A percentile compares a stretch with the other conserved stretches of the same genome.
Conservation (phyloP, 2,113 vertebrate species). For the Podilymbus podiceps region DNA sequence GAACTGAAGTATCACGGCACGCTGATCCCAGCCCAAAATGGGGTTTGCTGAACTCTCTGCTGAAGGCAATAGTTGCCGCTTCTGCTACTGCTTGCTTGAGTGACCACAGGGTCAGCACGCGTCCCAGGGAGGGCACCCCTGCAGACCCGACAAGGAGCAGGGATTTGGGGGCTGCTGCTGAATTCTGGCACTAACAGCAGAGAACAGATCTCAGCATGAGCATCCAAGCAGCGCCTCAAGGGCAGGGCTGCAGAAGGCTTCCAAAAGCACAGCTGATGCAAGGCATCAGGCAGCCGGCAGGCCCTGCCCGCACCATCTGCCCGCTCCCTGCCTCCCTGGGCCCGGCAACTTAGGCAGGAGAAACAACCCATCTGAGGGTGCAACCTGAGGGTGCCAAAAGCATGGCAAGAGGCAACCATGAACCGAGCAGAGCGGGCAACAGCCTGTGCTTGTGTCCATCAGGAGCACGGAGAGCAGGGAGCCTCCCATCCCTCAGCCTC, state of each 20-base stretch:
- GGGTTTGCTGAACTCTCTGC: background rate
- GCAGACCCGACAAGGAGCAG: background rate
- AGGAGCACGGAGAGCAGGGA: background rate
- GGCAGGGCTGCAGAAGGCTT: background rate
- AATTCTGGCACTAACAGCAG: background rate
- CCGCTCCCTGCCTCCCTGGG: background rate
- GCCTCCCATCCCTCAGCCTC: background rate
- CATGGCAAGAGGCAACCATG: background rate
- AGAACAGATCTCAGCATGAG: background rate
- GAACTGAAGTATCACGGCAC: accelerated
- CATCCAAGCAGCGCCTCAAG: background rate
- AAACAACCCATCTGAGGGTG: background rate
- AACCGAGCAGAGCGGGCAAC: background rate
- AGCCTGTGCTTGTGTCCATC: background rate
- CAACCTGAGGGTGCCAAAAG: background rate
- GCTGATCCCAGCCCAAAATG: background rate
- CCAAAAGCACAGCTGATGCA: background rate
- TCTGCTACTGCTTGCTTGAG: background rate
- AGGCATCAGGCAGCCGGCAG: background rate
- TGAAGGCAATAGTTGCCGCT: background rate
- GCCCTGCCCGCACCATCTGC: background rate
- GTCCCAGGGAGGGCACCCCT: background rate
- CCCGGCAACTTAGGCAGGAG: background rate
- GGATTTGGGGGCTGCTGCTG: background rate
- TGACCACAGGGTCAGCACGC: background rate